Evolutionary conservation across 2,888 invertebrate species (phyloP).

Genomic region (Lumbricus terrestris): DNA sequence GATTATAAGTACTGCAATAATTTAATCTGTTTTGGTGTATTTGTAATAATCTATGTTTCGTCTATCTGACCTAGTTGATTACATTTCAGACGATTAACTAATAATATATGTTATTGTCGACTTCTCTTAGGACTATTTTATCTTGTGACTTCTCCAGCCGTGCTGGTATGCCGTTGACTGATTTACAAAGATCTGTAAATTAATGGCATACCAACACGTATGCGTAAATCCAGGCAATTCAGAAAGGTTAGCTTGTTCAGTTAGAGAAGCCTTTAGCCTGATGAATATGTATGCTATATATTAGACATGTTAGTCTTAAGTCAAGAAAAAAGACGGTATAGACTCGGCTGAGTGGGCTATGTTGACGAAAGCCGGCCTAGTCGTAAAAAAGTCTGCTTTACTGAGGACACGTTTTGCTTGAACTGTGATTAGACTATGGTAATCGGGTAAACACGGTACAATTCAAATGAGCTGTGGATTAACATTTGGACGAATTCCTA

Average conservation of each 20-base stretch:
- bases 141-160: background rate
- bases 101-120: background rate
- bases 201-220: background rate
- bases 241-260: background rate
- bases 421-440: background rate
- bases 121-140: background rate
- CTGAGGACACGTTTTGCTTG: background rate
- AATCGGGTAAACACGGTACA: background rate
- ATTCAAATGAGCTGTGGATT: background rate
- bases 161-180: background rate
- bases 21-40: background rate
- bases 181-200: background rate
- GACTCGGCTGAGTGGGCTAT: background rate
- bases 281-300: background rate
- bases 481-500: background rate
- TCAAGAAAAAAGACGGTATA: background rate
- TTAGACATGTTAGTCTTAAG: background rate
- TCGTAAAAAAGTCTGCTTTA: background rate
- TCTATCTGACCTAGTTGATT: background rate
- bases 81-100: background rate
- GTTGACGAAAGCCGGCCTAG: background rate
- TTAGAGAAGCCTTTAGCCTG: background rate
- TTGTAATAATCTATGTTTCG: background rate
- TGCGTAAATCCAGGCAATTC: background rate
- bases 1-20: background rate